A percentile compares a stretch with the other conserved stretches of the same genome.
phyloP scores from a whole-genome alignment of 2,888 invertebrate species.

The Agelastica alni region DNA sequence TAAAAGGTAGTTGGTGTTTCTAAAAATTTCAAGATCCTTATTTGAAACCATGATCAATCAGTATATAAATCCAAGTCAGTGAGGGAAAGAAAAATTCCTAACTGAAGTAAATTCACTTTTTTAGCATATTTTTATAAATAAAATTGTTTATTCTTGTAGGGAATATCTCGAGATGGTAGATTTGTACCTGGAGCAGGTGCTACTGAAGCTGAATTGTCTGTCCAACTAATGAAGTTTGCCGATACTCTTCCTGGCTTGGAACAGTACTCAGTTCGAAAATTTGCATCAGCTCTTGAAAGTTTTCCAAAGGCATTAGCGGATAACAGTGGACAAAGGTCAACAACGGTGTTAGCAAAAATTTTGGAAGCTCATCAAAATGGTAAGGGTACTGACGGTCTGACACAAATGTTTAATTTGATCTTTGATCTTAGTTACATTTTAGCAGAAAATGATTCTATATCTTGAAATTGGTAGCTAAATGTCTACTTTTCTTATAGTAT shows the following conservation, averaged over 20 bases:
- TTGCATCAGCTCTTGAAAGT: constrained; percentile 84
- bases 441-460: too few relatives aligned
- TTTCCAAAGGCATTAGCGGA: constrained; percentile 93
- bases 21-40: too few relatives aligned
- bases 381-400: constrained; percentile 39
- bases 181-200: constrained; percentile 95
- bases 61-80: too few relatives aligned
- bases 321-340: constrained; percentile 89
- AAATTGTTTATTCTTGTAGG: constrained; percentile 41
- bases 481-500: too few relatives aligned
- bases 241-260: constrained; percentile 93
- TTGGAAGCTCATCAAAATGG: constrained; percentile 85
- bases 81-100: too few relatives aligned
- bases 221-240: constrained; percentile 82
- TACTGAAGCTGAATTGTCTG: constrained; percentile 90
- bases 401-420: too few relatives aligned
- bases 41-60: too few relatives aligned
- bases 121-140: too few relatives aligned
- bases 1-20: too few relatives aligned
- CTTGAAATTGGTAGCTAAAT: too few relatives aligned
- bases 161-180: constrained; percentile 56
- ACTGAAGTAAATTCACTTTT: too few relatives aligned
- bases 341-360: constrained; percentile 84
- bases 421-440: too few relatives aligned
- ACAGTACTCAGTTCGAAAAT: constrained; percentile 96